Conservation (phyloP, 2,888 invertebrate genomes). For the Agrochola litura region DNA sequence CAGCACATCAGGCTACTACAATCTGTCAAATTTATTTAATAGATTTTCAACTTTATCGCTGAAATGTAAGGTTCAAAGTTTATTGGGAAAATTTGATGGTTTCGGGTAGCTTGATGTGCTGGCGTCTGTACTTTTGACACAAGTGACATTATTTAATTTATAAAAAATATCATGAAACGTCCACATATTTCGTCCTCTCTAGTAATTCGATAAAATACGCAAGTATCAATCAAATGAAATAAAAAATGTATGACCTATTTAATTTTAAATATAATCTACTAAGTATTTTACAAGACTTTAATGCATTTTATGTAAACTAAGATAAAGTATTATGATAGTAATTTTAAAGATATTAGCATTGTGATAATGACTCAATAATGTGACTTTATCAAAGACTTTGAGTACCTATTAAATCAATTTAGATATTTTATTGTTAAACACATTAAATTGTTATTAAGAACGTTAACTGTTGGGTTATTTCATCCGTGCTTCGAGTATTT, state of each 20-base stretch:
- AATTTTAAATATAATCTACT: slow-evolving; percentile 2
- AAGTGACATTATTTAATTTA: neutral
- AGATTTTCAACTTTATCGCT: no score
- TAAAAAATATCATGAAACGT: neutral
- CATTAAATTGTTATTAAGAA: slow-evolving; percentile 20
- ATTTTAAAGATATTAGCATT: slow-evolving; percentile 38
- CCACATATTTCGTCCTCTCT: neutral
- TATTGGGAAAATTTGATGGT: no score
- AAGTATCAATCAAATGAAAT: neutral
- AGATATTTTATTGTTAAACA: slow-evolving; percentile 34
- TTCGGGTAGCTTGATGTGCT: no score
- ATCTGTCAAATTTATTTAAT: no score
- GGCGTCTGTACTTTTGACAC: neutral
- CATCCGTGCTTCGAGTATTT: neutral
- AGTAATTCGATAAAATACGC: no score
- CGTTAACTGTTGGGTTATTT: slow-evolving; percentile 10
- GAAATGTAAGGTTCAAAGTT: no score
- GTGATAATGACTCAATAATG: slow-evolving; percentile 21
- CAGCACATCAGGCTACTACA: no score
- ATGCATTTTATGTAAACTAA: slow-evolving; percentile 37
- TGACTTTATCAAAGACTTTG: slow-evolving; percentile 1
- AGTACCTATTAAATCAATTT: slow-evolving; percentile 42
- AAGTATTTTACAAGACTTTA: slow-evolving; percentile 39
- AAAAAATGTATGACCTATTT: neutral
- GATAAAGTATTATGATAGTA: slow-evolving; percentile 9